Base-by-base conservation (phyloP, 2,888 invertebrate species). In the Dioctria rufipes region DNA sequence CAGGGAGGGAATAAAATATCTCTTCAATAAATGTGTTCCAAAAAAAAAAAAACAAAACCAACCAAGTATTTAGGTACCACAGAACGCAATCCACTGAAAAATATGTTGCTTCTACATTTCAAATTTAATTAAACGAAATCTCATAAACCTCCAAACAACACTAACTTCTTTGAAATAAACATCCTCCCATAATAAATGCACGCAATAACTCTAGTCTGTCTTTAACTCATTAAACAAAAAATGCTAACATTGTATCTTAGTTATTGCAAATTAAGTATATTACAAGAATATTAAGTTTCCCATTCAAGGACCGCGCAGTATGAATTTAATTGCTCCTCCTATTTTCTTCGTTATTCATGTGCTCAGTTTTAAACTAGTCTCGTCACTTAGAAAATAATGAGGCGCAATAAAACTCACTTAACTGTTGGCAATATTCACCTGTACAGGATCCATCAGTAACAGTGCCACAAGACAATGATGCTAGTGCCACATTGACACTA, bases 371-470 rank as follows among this genome's bases (percentile, higher is more conserved):
- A 37, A 54, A 39, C 71, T 51, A 49, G 60, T 73, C 71, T 51
- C 73, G 60, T 73, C 73, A 58, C 73, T 73, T 73, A 40, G 58
- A 42, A 69, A 73, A 73, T 73, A 73, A 73, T 73, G 73, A 73
- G 58, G 42, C 58, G 25, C 13, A 58, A 73, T 73, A 73, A 73
- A 73, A 73, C 58, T 73, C 13, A 73, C 40, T 73, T 73, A 73
- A 73, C 73, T 58, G 58, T 58, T 71, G 60, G 73, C 60, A 42
- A 73, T 54, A 58, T 43, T 77, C 77, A 63, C 77, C 77, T 77
- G 61, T 49, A 9, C 49, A 49, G 63, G 46, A 63, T 40, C 63
- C 49, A 40, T 42, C 42, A 54, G 25, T 25, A 25, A 25, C 25
- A 0, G 9, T 40, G 2, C 37, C 39, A 37, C 46, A 58, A 77